These are phyloP conservation scores for Salvelinus namaycush DNA, from an alignment of 2,113 vertebrate genomes.

Conservation along the genomic window DNA sequence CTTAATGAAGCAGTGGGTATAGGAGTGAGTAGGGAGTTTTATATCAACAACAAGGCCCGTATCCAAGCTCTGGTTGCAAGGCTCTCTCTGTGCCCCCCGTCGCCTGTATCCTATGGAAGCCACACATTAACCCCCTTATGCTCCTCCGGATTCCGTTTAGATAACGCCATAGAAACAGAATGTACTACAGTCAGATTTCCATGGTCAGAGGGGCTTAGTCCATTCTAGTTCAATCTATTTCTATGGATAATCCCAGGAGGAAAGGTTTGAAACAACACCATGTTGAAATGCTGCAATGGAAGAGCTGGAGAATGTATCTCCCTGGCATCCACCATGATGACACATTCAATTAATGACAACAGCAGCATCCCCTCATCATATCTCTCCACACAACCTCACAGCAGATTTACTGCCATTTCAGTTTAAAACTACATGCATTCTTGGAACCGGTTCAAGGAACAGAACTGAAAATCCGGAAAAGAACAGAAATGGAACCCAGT, in stretches of 20 bases:
- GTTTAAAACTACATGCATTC: no score
- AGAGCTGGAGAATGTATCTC: neutral
- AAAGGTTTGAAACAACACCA: no score
- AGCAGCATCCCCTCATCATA: constrained; percentile 7
- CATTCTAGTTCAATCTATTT: no score
- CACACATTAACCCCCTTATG: constrained; percentile 65
- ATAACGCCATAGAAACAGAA: neutral
- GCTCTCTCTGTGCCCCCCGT: constrained; percentile 59
- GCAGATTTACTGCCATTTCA: no score
- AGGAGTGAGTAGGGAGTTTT: constrained; percentile 55
- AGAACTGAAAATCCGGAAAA: no score
- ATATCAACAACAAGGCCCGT: constrained; percentile 73
- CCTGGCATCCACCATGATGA: constrained; percentile 24
- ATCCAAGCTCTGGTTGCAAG: constrained; percentile 65
- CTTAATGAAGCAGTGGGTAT: constrained; percentile 34
- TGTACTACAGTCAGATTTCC: constrained; percentile 9
- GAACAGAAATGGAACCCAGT: no score
- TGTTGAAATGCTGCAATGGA: constrained; percentile 12
- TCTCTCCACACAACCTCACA: no score
- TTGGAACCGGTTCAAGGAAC: no score
- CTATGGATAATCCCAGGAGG: no score
- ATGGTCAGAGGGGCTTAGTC: neutral
- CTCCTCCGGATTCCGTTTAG: constrained; percentile 43
- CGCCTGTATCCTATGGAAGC: constrained; percentile 58
- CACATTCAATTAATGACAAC: constrained; percentile 20